Evolutionary conservation across 2,888 invertebrate species (phyloP).

Genomic region (Sinodicranocentrus sp.): DNA sequence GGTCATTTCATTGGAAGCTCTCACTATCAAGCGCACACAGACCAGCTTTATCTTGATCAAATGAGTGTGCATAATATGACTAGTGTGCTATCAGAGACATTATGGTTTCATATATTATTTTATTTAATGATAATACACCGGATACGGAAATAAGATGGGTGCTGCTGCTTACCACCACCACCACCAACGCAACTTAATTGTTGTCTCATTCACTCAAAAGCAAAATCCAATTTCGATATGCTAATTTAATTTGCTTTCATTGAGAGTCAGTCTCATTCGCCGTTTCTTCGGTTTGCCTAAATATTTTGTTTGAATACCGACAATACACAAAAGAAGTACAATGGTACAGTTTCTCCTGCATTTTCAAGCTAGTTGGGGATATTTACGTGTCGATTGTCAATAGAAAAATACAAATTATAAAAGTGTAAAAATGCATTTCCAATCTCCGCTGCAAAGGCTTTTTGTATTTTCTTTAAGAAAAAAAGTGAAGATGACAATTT

Average conservation of each 20-base stretch:
- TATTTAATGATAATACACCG: slow-evolving; percentile 27
- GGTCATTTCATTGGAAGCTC: slow-evolving; percentile 32
- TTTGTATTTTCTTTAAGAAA: not conserved
- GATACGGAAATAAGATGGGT: slow-evolving; percentile 60
- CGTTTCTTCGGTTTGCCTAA: not conserved
- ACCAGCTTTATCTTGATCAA: not conserved
- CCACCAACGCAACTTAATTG: not conserved
- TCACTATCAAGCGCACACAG: slow-evolving; percentile 42
- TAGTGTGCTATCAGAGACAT: not conserved
- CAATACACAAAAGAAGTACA: no score
- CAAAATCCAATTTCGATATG: slow-evolving; percentile 60
- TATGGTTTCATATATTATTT: not conserved
- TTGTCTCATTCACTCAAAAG: not conserved
- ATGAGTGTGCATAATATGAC: not conserved
- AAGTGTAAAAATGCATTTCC: no score
- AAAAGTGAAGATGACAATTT: not conserved
- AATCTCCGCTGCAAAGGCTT: no score
- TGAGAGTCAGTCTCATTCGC: not conserved
- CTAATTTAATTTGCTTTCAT: slow-evolving; percentile 63
- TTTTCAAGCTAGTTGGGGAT: not conserved
- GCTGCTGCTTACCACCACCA: slow-evolving; percentile 18
- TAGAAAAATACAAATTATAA: not conserved
- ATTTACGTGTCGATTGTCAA: not conserved
- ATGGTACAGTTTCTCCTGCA: slow-evolving; percentile 16
- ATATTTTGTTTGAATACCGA: not conserved